Evolutionary conservation across 2,888 invertebrate species (phyloP), one percentile per base, ranked within the genome.

Genomic region (Lasiommata megera): DNA sequence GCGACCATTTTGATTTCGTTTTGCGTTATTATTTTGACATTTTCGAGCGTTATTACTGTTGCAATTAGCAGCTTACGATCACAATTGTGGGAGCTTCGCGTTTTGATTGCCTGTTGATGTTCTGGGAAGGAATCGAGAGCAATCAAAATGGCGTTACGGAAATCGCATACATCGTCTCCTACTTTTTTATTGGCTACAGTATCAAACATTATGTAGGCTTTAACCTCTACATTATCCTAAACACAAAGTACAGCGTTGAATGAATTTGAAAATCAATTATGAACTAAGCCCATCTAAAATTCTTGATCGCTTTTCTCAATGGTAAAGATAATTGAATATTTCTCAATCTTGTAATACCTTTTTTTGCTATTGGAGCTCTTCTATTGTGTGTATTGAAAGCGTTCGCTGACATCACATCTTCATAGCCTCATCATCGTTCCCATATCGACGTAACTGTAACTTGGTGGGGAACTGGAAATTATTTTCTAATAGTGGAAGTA

Each of bases 311-410:
- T 57, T 56, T 54, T 57, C 44, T 54, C 37, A 60, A 61, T 58
- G 60, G 60, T 53, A 55, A 48, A 69, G 68, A 68, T 74, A 73
- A 73, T 73, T 72, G 68, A 74, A 70, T 70, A 70, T 67, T 70
- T 73, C 71, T 61, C 63, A 65, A 68, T 61, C 69, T 54, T 54
- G 54, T 58, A 60, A 54, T 31, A 52, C 46, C 14, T 38, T 54
- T 60, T n/a, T 57, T 58, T 43, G 44, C 34, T 56, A 51, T 54
- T 51, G 34, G 54, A 48, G 51, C 54, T 54, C 38, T 36, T 31
- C 63, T 50, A 63, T 61, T 58, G 59, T 56, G 54, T 53, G 55
- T 47, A 47, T 37, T 58, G 56, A 54, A 57, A 58, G 47, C 51
- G 50, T 50, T 50, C 55, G 44, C 50, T 40, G 54, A 51, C 57